phyloP scores from a whole-genome alignment of 1,140 invertebrate species.

The Drosophila tristis region DNA sequence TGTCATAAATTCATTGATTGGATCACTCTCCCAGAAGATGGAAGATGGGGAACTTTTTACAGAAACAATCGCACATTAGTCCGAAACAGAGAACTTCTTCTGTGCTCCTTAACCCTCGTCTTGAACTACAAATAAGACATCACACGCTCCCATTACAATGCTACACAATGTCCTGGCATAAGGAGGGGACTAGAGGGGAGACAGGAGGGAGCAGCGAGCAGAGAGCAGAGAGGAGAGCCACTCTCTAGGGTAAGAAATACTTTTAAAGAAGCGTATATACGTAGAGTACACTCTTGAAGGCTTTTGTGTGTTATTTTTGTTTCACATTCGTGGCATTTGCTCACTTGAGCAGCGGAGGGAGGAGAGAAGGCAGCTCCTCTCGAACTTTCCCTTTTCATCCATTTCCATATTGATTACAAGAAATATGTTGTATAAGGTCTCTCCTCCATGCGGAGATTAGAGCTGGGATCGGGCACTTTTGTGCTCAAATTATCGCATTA shows the following conservation, averaged over 20 bases:
- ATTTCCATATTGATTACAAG: slow-evolving; percentile 63
- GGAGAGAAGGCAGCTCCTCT: background rate
- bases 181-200: background rate
- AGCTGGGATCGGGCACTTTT: slow-evolving; percentile 57
- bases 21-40: too few species aligned
- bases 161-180: slow-evolving; percentile 31
- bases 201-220: background rate
- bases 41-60: too few species aligned
- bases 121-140: slow-evolving; percentile 57
- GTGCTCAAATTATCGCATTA: slow-evolving; percentile 75
- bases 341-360: slow-evolving; percentile 53
- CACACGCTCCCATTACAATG: slow-evolving; percentile 59
- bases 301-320: slow-evolving; percentile 78
- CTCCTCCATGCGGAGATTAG: slow-evolving; percentile 53
- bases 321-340: slow-evolving; percentile 69
- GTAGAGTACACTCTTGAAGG: slow-evolving; percentile 27
- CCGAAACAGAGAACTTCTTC: slow-evolving; percentile 1
- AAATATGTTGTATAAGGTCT: slow-evolving; percentile 35
- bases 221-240: slow-evolving; percentile 7
- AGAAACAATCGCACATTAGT: too few species aligned
- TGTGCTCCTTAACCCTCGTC: slow-evolving; percentile 34
- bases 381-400: slow-evolving; percentile 10
- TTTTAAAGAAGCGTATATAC: background rate
- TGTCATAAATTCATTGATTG: background rate
- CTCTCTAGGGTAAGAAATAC: slow-evolving; percentile 11